Evolutionary conservation across 2,888 invertebrate species (phyloP), one percentile per base, ranked within the genome.

Genomic region (Drosophila setosimentum): DNA sequence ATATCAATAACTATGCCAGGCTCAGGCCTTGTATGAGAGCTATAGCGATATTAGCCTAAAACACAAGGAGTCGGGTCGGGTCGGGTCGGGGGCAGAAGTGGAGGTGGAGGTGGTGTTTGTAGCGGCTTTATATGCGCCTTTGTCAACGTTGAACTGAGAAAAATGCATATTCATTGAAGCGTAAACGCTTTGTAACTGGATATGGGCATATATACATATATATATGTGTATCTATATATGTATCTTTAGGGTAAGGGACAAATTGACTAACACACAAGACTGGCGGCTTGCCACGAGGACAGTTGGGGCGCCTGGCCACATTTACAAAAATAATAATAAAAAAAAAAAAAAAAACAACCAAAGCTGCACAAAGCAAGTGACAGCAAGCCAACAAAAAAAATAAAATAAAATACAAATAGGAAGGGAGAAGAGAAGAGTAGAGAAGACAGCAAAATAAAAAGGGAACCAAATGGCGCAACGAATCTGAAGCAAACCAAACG

Each of bases 111-210:
- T 21, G 24, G 45, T 5, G 16, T 16, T 16, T 16, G 3, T 16
- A 3, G 53, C 45, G 33, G 33, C 53, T 21, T 54, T 11, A 45
- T 27, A 45, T 59, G 60, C 51, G 60, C 67, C 85, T 85, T 83
- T 88, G 88, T 86, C 86, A 80, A 83, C 68, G 89, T 73, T 73
- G 73, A 88, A 84, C 88, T 83, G 82, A 83, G 79, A 77, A 77
- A 85, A 85, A 89, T 85, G 84, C 89, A 85, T 87, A 86, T 75
- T 76, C 88, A 80, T 85, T 89, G 88, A 89, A 79, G 86, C 88
- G 86, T 87, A 66, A 86, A 89, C 86, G 86, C 89, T 89, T 89
- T 89, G 86, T 89, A 86, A 89, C 89, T 82, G 83, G 83, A 89
- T 86, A 84, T 80, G 72, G 69, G 55, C 21, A 62, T 29, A 4